These are phyloP conservation scores for Tetragnatha versicolor DNA, from an alignment of 1,140 invertebrate genomes.

Conservation along the genomic window DNA sequence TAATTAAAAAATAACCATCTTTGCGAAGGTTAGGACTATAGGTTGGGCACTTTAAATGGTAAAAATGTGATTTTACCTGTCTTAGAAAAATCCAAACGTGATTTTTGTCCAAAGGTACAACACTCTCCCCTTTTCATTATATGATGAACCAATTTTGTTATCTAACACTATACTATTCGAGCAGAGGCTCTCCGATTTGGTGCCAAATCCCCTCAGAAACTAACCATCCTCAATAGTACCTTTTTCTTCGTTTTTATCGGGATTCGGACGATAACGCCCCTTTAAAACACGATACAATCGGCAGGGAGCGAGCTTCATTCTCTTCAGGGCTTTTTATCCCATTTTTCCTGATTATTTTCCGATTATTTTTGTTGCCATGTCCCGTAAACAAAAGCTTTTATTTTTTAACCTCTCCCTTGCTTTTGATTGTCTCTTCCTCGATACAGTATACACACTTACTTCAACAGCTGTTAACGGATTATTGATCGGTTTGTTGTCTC, in stretches of 20 bases:
- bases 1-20: too few species aligned
- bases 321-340: constrained; percentile 30
- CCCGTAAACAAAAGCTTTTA: constrained; percentile 14
- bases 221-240: neutral
- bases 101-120: too few species aligned
- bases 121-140: too few species aligned
- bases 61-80: too few species aligned
- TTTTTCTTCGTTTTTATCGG: neutral
- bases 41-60: too few species aligned
- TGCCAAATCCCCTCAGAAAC: neutral
- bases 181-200: too few species aligned
- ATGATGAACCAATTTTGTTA: too few species aligned
- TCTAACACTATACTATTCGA: too few species aligned
- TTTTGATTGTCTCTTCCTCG: constrained; percentile 8
- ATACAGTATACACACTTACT: neutral
- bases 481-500: constrained; percentile 3
- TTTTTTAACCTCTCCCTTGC: neutral
- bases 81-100: too few species aligned
- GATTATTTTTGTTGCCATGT: constrained; percentile 28
- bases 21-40: too few species aligned
- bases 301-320: constrained; percentile 20
- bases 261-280: constrained; percentile 14
- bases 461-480: constrained; percentile 47
- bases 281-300: constrained; percentile 42
- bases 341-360: constrained; percentile 32